phyloP scores from a whole-genome alignment of 2,797 vertebrate species.

The Sphenopsis melanotis region DNA sequence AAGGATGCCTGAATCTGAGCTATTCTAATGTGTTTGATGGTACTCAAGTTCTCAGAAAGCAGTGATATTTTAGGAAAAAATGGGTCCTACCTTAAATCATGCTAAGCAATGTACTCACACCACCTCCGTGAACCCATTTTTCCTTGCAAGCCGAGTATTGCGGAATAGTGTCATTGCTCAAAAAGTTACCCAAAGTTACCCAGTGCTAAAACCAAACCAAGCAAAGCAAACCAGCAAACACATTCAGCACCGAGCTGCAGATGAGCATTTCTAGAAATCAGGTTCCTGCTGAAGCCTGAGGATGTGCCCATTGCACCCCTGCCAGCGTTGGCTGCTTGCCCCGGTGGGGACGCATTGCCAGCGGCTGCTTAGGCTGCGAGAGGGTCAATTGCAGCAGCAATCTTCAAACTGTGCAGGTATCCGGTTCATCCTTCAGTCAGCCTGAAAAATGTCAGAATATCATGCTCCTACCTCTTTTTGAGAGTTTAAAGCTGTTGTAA shows the following conservation, averaged over 20 bases:
- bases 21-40: not conserved
- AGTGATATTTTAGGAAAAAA: not conserved
- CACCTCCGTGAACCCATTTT: not conserved
- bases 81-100: not conserved
- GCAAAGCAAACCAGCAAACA: rapidly evolving
- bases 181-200: not conserved
- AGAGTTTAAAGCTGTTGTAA: not conserved
- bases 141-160: not conserved
- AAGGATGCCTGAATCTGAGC: not conserved
- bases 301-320: not conserved
- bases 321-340: not conserved
- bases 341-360: not conserved
- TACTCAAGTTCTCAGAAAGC: not conserved
- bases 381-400: not conserved
- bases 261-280: not conserved
- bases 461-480: not conserved
- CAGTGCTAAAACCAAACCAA: not conserved
- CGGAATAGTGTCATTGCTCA: rapidly evolving
- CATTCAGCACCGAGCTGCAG: not conserved
- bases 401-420: not conserved
- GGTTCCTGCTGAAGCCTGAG: not conserved
- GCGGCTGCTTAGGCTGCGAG: not conserved
- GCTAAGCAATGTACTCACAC: not conserved
- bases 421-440: not conserved
- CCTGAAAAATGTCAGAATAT: not conserved